Percentiles rank a stretch among this genome's conserved stretches.
Evolutionary conservation across 2,888 invertebrate species (phyloP).

Genomic region (Thelaira solivaga): DNA sequence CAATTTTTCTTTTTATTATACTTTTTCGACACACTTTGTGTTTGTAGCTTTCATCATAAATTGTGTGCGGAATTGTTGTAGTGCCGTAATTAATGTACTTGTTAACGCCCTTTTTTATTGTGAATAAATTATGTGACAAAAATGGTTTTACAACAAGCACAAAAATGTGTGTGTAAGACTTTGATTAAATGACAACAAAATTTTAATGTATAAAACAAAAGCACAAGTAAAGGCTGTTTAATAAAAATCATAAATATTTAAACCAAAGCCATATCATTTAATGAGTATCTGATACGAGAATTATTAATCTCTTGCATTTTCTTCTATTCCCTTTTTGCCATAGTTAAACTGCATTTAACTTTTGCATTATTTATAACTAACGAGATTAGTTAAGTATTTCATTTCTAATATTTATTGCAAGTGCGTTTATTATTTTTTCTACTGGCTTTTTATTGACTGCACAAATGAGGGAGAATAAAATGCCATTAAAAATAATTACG

Average conservation of each 20-base stretch:
- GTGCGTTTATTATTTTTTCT: not conserved
- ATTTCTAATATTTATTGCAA: not conserved
- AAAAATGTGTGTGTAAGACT: not conserved
- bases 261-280: too few relatives aligned
- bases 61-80: slow-evolving; percentile 4
- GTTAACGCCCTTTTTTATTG: slow-evolving; percentile 40
- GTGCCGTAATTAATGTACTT: slow-evolving; percentile 46
- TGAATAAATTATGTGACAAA: slow-evolving; percentile 23
- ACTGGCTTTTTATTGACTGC: not conserved
- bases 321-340: not conserved
- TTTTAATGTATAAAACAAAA: too few relatives aligned
- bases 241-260: not conserved
- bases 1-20: not conserved
- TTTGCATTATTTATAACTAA: slow-evolving; percentile 1
- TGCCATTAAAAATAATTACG: slow-evolving; percentile 31
- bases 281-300: too few relatives aligned
- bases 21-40: not conserved
- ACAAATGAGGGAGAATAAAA: not conserved
- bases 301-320: not conserved
- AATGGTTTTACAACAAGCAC: not conserved
- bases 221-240: too few relatives aligned
- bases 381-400: slow-evolving; percentile 10
- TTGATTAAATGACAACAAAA: slow-evolving; percentile 14
- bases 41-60: not conserved
- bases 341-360: not conserved